Conservation (phyloP, 92 coral and sea anemone genomes). For the Epizoanthus rinbou region DNA sequence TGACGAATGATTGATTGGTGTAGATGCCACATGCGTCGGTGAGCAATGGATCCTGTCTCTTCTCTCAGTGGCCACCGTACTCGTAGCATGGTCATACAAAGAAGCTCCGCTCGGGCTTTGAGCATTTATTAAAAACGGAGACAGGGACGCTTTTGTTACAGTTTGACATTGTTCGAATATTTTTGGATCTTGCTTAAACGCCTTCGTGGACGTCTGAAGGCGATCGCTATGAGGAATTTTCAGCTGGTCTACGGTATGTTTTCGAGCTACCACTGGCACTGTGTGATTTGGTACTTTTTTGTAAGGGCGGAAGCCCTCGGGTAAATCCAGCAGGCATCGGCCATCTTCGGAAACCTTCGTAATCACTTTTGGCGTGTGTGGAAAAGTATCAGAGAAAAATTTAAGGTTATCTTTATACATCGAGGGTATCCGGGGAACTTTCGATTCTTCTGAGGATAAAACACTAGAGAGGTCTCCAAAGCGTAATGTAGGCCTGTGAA, state of each 20-base stretch:
- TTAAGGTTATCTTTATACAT: not conserved
- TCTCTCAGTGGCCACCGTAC: not conserved
- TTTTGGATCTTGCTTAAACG: not conserved
- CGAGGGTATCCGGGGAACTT: not conserved
- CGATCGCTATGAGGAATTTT: not conserved
- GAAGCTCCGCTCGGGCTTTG: not conserved
- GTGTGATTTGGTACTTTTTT: not conserved
- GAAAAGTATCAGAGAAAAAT: not conserved
- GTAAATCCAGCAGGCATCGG: not conserved
- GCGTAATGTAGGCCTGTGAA: not conserved
- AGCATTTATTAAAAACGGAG: not conserved
- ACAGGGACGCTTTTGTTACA: not conserved
- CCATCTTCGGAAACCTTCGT: not conserved
- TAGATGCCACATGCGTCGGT: too few relatives aligned
- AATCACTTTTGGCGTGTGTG: not conserved
- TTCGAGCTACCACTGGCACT: not conserved
- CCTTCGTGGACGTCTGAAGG: too few relatives aligned
- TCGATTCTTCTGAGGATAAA: constrained; percentile 5
- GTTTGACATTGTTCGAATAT: not conserved
- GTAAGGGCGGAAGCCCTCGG: constrained; percentile 32
- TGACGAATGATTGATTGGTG: not conserved
- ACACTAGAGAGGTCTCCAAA: not conserved
- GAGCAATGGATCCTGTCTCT: too few relatives aligned
- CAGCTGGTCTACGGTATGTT: not conserved
- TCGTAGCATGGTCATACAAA: not conserved